Evolutionary conservation across 2,888 invertebrate species (phyloP).

Genomic region (Oligia fasciuncula): DNA sequence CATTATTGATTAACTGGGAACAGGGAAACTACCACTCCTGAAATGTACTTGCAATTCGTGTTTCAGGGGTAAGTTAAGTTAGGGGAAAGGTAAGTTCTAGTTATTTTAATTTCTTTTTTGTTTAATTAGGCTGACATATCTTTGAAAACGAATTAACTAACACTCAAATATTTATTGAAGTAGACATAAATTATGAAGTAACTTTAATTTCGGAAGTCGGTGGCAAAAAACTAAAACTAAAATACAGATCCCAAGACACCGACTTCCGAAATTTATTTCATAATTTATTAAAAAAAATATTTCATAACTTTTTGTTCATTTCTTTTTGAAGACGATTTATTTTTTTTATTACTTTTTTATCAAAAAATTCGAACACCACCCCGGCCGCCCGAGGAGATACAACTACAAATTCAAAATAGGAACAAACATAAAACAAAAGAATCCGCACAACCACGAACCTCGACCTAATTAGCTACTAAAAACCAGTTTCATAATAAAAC

Average conservation of each 20-base stretch:
- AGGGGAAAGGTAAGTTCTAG: neutral
- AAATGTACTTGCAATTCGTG: neutral
- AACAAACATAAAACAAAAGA: slow-evolving; percentile 17
- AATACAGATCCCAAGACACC: no score
- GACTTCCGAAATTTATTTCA: no score
- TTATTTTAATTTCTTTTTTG: neutral
- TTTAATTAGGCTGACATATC: neutral
- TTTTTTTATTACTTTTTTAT: no score
- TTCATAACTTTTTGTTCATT: no score
- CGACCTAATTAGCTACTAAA: slow-evolving; percentile 35
- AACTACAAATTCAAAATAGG: slow-evolving; percentile 6
- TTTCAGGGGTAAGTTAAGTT: neutral
- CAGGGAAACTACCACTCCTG: neutral
- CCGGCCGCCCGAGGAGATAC: neutral
- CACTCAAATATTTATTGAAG: neutral
- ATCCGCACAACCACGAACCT: slow-evolving; percentile 10
- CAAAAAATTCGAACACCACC: neutral
- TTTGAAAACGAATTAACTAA: neutral
- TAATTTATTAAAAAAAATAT: no score
- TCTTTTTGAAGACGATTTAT: no score
- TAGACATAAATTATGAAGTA: no score
- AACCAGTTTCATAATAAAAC: slow-evolving; percentile 34
- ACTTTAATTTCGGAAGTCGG: no score
- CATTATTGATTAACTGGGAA: neutral
- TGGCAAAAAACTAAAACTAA: no score